These are phyloP conservation scores for Lithophane socia DNA, from an alignment of 2,888 invertebrate species.

Conservation along the genomic window DNA sequence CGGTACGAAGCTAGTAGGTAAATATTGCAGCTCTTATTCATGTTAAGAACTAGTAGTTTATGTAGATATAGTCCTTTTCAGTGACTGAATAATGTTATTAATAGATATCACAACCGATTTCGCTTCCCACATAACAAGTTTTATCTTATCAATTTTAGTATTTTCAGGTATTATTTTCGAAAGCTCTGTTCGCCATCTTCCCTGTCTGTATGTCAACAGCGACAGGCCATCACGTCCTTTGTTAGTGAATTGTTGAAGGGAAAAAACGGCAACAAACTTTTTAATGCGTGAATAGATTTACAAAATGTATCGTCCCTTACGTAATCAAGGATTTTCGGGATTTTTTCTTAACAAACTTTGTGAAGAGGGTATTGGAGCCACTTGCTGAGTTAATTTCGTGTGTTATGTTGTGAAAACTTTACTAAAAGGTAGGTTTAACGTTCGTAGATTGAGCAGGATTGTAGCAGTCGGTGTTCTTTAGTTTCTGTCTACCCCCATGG, in stretches of 20 bases:
- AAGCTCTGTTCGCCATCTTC: background rate
- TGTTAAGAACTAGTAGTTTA: too few species aligned
- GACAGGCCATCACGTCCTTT: conserved; percentile 68
- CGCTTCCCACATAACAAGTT: too few species aligned
- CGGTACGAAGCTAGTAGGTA: too few species aligned
- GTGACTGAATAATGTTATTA: too few species aligned
- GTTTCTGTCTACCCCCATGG: background rate
- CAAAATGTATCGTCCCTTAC: conserved; percentile 65
- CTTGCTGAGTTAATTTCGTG: conserved; percentile 34
- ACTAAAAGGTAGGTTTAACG: background rate
- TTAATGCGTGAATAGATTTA: conserved; percentile 74
- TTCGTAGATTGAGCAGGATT: background rate
- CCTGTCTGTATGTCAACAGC: conserved; percentile 24
- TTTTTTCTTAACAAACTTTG: conserved; percentile 47
- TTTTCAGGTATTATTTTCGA: background rate
- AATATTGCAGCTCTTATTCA: too few species aligned
- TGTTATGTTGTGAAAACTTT: conserved; percentile 22
- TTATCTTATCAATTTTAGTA: too few species aligned
- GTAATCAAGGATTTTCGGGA: conserved; percentile 58
- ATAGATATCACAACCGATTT: too few species aligned
- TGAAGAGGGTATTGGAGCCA: conserved; percentile 18
- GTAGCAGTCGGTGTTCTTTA: background rate
- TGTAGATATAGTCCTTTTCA: too few species aligned
- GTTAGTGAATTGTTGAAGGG: conserved; percentile 72
- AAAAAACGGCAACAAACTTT: conserved; percentile 72